phyloP scores from a whole-genome alignment of 2,113 vertebrate genomes.

The Coreoperca whiteheadi region DNA sequence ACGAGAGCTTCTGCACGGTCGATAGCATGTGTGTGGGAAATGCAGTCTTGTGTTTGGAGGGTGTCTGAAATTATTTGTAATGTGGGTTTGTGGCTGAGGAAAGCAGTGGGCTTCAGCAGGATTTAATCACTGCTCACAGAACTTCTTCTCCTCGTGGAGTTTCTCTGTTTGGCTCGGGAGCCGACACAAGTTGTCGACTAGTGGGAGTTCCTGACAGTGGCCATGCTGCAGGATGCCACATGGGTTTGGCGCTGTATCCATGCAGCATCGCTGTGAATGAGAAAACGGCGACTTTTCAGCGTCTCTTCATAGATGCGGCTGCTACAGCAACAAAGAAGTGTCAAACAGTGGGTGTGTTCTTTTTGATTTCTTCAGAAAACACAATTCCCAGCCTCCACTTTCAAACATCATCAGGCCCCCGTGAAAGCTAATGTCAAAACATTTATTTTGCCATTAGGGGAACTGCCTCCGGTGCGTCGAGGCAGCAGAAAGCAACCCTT shows the following conservation, averaged over 20 bases:
- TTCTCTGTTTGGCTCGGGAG: slow-evolving; percentile 8
- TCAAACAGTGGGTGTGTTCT: slow-evolving; percentile 14
- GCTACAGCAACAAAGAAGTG: background rate
- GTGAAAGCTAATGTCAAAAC: slow-evolving; percentile 26
- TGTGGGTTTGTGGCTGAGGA: slow-evolving; percentile 7
- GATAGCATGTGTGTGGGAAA: background rate
- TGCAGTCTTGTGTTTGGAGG: slow-evolving; percentile 12
- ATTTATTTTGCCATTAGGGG: slow-evolving; percentile 36
- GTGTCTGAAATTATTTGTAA: slow-evolving; percentile 5
- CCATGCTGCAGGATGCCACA: background rate
- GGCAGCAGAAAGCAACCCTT: background rate
- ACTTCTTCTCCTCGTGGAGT: slow-evolving; percentile 18
- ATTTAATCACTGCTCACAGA: slow-evolving; percentile 11
- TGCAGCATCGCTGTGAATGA: background rate
- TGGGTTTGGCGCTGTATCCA: background rate
- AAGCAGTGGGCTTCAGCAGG: background rate
- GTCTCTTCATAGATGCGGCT: background rate
- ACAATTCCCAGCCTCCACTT: slow-evolving; percentile 2
- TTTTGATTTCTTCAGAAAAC: slow-evolving; percentile 5
- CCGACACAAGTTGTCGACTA: slow-evolving; percentile 7
- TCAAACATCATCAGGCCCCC: background rate
- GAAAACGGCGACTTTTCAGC: background rate
- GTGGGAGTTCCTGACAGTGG: slow-evolving; percentile 4
- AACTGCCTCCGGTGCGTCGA: background rate
- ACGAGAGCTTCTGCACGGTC: slow-evolving; percentile 18